A percentile compares a stretch with the other conserved stretches of the same genome.
phyloP scores from a whole-genome alignment of 2,888 invertebrate species.

The Amphipoea oculea region DNA sequence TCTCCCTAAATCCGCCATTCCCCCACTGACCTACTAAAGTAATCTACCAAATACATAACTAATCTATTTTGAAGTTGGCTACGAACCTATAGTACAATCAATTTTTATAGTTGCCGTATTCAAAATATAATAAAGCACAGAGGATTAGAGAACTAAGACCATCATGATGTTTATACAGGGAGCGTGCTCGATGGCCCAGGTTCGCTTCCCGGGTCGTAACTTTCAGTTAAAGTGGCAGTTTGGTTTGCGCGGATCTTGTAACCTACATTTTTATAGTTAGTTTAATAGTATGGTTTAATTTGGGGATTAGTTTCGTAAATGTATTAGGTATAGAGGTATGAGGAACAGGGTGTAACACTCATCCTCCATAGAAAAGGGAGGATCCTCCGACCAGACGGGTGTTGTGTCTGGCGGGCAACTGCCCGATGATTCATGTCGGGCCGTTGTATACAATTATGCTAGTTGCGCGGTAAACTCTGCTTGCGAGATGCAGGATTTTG shows the following conservation, averaged over 20 bases:
- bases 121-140: conserved; percentile 66
- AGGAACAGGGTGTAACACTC: no score
- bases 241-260: conserved; percentile 59
- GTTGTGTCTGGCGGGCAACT: no score
- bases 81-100: conserved; percentile 48
- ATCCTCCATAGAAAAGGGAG: no score
- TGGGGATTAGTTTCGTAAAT: conserved; percentile 51
- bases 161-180: conserved; percentile 71
- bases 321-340: not conserved
- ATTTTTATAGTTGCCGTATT: conserved; percentile 57
- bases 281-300: conserved; percentile 51
- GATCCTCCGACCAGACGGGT: no score
- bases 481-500: no score
- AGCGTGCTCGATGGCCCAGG: conserved; percentile 80
- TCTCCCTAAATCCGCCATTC: conserved; percentile 27
- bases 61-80: conserved; percentile 52
- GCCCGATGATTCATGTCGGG: no score
- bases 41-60: conserved; percentile 46
- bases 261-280: conserved; percentile 64
- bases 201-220: conserved; percentile 85
- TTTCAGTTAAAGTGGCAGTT: conserved; percentile 71
- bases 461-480: no score
- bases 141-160: conserved; percentile 63
- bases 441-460: no score
- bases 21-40: conserved; percentile 56